These are phyloP conservation scores for Oeneis ivallda DNA, from an alignment of 2,888 invertebrate genomes.

Conservation along the genomic window DNA sequence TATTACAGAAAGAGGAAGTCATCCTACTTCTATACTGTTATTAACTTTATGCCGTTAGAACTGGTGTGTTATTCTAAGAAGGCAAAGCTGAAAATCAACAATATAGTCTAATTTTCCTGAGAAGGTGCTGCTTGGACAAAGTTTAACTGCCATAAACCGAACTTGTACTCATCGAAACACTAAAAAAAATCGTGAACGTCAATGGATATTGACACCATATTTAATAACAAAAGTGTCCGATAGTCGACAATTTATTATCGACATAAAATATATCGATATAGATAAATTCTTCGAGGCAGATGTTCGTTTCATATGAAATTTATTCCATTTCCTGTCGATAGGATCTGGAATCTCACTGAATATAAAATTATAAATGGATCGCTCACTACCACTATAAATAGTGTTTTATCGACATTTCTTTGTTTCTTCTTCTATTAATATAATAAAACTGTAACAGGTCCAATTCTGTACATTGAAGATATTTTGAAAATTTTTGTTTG, in stretches of 20 bases:
- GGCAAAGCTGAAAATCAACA: too few relatives aligned
- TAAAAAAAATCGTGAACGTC: background rate
- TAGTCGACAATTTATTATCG: slow-evolving; percentile 23
- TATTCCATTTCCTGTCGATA: slow-evolving; percentile 48
- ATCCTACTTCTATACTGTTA: too few relatives aligned
- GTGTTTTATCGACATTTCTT: slow-evolving; percentile 1
- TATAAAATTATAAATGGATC: slow-evolving; percentile 44
- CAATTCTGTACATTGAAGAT: too few relatives aligned
- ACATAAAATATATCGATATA: slow-evolving; percentile 32
- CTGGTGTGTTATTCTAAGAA: too few relatives aligned
- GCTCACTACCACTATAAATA: slow-evolving; percentile 29
- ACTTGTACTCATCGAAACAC: too few relatives aligned
- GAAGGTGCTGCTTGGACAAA: too few relatives aligned
- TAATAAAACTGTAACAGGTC: too few relatives aligned
- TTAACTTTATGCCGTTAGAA: too few relatives aligned
- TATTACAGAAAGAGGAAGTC: too few relatives aligned
- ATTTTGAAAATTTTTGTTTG: too few relatives aligned
- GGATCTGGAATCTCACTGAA: slow-evolving; percentile 44
- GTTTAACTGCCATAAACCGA: too few relatives aligned
- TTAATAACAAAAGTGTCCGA: slow-evolving; percentile 23
- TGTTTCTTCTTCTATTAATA: background rate
- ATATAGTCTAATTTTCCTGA: too few relatives aligned
- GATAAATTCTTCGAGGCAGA: slow-evolving; percentile 39
- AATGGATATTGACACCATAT: slow-evolving; percentile 12
- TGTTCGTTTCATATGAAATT: slow-evolving; percentile 43